phyloP scores from a whole-genome alignment of 2,797 vertebrate genomes.

The Eulemur rubriventer region DNA sequence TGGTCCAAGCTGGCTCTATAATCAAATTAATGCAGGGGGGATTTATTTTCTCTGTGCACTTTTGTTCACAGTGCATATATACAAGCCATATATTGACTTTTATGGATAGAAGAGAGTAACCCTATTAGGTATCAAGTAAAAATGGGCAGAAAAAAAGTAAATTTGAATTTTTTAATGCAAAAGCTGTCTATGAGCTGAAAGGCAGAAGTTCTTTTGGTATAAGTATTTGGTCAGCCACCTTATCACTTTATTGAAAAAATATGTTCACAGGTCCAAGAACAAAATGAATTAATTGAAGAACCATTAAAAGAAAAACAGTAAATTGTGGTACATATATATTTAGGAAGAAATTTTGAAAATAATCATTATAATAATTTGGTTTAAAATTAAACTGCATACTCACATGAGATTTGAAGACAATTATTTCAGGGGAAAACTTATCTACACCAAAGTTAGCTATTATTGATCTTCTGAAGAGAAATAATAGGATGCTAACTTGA shows the following conservation, averaged over 20 bases:
- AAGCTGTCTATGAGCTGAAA: background rate
- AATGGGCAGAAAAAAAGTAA: background rate
- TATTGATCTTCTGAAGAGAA: background rate
- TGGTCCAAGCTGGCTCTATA: background rate
- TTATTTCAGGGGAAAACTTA: background rate
- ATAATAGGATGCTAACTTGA: background rate
- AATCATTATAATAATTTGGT: background rate
- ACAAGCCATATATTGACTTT: background rate
- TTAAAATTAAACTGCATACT: constrained; percentile 14
- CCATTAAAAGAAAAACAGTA: background rate
- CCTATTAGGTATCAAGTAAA: background rate
- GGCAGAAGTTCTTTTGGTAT: background rate
- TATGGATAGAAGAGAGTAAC: background rate
- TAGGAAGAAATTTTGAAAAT: background rate
- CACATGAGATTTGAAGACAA: background rate
- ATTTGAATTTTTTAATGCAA: background rate
- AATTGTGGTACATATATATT: background rate
- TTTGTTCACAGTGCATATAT: background rate
- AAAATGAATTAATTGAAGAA: background rate
- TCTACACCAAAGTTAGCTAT: background rate
- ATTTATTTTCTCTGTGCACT: background rate
- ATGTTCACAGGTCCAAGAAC: background rate
- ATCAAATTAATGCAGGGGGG: background rate
- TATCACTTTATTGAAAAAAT: background rate
- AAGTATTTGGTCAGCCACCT: background rate